A percentile compares a stretch with the other conserved stretches of the same genome.
Conservation (phyloP, 2,888 invertebrate species). For the Drosophila vallismaia region DNA sequence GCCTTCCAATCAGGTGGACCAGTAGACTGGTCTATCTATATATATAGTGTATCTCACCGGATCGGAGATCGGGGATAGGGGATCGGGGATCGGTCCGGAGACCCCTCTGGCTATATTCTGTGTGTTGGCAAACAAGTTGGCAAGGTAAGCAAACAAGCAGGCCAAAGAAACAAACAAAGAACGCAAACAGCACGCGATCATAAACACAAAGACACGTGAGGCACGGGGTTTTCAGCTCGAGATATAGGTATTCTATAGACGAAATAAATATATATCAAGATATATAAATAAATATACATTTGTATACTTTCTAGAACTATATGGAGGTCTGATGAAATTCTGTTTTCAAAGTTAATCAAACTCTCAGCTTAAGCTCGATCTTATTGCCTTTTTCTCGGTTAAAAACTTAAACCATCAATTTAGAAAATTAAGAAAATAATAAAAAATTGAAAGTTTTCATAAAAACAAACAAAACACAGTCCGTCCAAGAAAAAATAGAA, state of each 20-base stretch:
- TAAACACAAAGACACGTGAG: conserved; percentile 58
- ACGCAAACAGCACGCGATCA: conserved; percentile 60
- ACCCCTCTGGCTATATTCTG: background rate
- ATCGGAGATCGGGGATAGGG: no score
- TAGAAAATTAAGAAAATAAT: conserved; percentile 3
- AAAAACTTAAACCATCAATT: background rate
- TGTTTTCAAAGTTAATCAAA: no score
- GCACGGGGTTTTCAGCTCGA: background rate
- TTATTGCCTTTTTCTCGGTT: no score
- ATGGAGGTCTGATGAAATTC: no score
- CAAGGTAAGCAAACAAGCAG: conserved; percentile 15
- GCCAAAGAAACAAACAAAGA: conserved; percentile 17
- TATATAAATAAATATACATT: background rate
- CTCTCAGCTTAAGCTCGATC: no score
- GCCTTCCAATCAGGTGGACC: conserved; percentile 18
- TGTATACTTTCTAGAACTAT: no score
- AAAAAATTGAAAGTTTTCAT: conserved; percentile 38
- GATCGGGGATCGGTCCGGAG: background rate
- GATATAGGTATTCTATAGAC: background rate
- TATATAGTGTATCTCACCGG: no score
- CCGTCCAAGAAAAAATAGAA: conserved; percentile 17
- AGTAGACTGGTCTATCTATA: background rate
- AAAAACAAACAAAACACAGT: conserved; percentile 4
- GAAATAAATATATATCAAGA: background rate
- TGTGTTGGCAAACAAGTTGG: conserved; percentile 23